phyloP scores from a whole-genome alignment of 2,113 vertebrate genomes.

The Microcebus murinus region DNA sequence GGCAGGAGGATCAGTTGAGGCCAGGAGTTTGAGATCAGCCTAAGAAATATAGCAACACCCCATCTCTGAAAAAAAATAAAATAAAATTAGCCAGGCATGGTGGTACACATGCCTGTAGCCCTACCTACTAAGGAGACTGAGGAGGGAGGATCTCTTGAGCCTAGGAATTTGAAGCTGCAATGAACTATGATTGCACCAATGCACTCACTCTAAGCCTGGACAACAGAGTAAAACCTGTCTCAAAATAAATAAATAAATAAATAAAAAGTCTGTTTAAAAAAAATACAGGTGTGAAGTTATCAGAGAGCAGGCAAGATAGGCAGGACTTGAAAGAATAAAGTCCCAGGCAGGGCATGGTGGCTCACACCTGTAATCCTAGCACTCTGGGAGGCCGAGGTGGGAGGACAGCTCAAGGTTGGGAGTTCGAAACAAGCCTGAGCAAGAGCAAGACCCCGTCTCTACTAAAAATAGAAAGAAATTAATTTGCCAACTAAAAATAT shows the following conservation, averaged over 20 bases:
- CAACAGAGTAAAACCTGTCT: not conserved
- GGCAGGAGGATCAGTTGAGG: not conserved
- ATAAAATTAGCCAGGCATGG: not conserved
- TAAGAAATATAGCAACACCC: not conserved
- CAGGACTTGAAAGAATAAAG: not conserved
- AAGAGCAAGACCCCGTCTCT: too few species aligned
- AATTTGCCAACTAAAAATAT: too few species aligned
- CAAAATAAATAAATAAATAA: not conserved
- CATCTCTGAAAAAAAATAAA: not conserved
- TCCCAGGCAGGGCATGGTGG: not conserved
- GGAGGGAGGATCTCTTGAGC: not conserved
- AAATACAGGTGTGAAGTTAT: not conserved
- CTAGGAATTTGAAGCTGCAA: not conserved
- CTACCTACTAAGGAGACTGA: not conserved
- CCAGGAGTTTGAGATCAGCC: not conserved
- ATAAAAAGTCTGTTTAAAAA: not conserved
- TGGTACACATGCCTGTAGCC: not conserved
- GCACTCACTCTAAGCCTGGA: not conserved
- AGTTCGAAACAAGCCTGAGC: too few species aligned
- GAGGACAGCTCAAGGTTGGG: too few species aligned
- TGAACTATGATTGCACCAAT: not conserved
- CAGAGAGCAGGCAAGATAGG: not conserved
- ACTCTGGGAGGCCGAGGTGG: too few species aligned
- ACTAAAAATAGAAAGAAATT: too few species aligned
- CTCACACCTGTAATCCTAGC: too few species aligned